Base-by-base conservation (phyloP, 2,888 invertebrate genomes). In the Loripinus fragilis region DNA sequence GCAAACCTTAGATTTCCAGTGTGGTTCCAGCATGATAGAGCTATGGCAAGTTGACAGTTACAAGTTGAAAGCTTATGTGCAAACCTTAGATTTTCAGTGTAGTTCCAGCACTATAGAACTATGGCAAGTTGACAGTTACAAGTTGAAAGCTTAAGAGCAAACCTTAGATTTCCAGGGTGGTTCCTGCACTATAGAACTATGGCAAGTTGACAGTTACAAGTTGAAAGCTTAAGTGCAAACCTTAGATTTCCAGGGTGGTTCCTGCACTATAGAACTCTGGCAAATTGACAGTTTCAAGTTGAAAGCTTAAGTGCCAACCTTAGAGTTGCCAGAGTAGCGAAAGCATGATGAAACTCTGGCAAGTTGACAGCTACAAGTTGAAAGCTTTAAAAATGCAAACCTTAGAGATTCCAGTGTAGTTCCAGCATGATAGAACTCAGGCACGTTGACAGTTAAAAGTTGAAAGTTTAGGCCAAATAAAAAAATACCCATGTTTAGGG, bases 201-300 rank as follows among this genome's bases (percentile, higher is more conserved):
- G 90, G 90, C 55, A 82, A 74, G 41, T 86, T 38, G 38, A 8
- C 38, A 8, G 38, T 38, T n/a, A n/a, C n/a, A n/a, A n/a, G 38
- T 5, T 38, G 38, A 38, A 38, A 38, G 38, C 7, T 5, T 38
- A 15, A 50, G 15, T n/a, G 75, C 55, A 17, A 79, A 91, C 92
- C 92, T 88, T 8, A 91, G 80, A 75, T 89, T 81, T 92, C 91
- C n/a, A 91, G 72, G 12, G 88, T 87, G 23, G 88, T 86, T 64
- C 88, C 85, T 23, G 90, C 87, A 80, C 91, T 91, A 74, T 85
- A 90, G 78, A 91, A 92, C 42, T 89, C 88, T 67, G 91, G 92
- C 55, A 85, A 77, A 28, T 88, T 85, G 41, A 92, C 88, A 33
- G 83, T 84, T n/a, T n/a, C n/a, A n/a, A n/a, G n/a, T n/a, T n/a